Evolutionary conservation across 2,113 vertebrate species (phyloP).

Genomic region (Sinocyclocheilus anophthalmus): DNA sequence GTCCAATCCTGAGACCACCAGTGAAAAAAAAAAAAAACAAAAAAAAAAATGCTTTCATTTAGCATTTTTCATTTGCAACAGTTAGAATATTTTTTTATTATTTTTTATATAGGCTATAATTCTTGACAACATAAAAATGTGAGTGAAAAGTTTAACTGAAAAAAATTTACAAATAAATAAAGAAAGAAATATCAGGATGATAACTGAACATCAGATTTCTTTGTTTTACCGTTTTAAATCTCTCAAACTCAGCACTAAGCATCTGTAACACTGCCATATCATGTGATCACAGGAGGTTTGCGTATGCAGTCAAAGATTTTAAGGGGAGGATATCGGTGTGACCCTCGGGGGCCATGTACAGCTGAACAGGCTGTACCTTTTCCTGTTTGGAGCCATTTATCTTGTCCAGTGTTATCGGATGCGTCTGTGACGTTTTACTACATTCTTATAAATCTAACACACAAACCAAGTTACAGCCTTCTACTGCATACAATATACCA

Average conservation of each 20-base stretch:
- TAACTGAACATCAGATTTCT: neutral
- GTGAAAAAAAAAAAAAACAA: too few relatives aligned
- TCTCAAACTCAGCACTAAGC: neutral
- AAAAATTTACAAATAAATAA: neutral
- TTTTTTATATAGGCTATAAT: neutral
- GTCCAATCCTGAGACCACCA: neutral
- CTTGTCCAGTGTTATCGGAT: conserved; percentile 36
- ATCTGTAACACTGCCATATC: neutral
- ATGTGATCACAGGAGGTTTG: conserved; percentile 12
- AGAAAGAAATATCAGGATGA: neutral
- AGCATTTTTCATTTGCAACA: neutral
- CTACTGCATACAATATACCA: neutral
- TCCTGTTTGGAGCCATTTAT: conserved; percentile 50
- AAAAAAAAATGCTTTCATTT: neutral
- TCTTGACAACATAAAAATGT: neutral
- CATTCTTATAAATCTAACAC: neutral
- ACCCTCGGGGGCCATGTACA: conserved; percentile 38
- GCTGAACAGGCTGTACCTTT: conserved; percentile 27
- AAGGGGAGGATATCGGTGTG: conserved; percentile 49
- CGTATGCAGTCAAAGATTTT: conserved; percentile 26
- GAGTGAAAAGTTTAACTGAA: neutral
- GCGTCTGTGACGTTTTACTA: conserved; percentile 22
- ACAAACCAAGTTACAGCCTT: neutral
- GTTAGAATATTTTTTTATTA: neutral
- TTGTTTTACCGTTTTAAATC: neutral